These are phyloP conservation scores for Erinaceus europaeus DNA, from an alignment of 2,113 vertebrate genomes.

Conservation along the genomic window DNA sequence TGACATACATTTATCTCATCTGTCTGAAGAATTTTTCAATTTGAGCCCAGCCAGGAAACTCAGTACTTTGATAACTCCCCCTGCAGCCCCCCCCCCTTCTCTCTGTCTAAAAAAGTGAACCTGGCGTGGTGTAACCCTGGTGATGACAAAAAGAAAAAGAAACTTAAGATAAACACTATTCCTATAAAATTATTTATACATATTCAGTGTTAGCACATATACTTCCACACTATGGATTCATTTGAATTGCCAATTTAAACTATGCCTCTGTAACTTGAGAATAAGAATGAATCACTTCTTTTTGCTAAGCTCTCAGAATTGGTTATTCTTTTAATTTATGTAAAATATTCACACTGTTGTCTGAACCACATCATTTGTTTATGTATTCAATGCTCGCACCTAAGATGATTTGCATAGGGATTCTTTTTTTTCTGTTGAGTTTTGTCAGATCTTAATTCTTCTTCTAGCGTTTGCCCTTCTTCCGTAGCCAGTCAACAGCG, in stretches of 20 bases:
- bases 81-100: too few species aligned
- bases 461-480: too few species aligned
- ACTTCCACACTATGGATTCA: neutral
- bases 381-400: too few species aligned
- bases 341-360: neutral
- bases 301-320: neutral
- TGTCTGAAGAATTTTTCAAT: neutral
- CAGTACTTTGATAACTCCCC: too few species aligned
- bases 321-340: neutral
- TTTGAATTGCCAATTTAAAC: constrained; percentile 31
- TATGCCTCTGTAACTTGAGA: neutral
- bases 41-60: too few species aligned
- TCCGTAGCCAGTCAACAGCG: too few species aligned
- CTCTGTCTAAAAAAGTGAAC: too few species aligned
- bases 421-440: too few species aligned
- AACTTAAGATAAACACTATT: neutral
- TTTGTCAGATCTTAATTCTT: too few species aligned
- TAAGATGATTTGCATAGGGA: too few species aligned
- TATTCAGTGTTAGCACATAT: neutral
- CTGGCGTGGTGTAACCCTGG: too few species aligned
- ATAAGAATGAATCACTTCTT: constrained; percentile 1
- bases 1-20: neutral
- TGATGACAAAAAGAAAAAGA: constrained; percentile 6
- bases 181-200: neutral
- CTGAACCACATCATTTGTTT: neutral